These are phyloP conservation scores for Bombyx mandarina DNA, from an alignment of 1,140 invertebrate genomes.

Conservation along the genomic window DNA sequence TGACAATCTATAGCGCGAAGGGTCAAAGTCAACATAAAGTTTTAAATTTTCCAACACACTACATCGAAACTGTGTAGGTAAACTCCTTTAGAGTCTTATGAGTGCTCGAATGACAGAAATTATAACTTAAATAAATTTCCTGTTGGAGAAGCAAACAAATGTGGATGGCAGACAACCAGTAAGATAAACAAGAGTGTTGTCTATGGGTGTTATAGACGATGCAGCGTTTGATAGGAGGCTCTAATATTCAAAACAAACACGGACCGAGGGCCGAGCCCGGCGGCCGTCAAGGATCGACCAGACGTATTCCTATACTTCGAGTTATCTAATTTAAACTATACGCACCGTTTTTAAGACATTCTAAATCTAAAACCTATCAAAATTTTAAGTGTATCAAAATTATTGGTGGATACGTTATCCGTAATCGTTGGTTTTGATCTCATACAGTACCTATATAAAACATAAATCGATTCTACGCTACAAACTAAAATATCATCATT, in stretches of 20 bases:
- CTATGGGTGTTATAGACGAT: slow-evolving; percentile 38
- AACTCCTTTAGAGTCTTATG: slow-evolving; percentile 40
- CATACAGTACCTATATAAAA: no score
- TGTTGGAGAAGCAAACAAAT: slow-evolving; percentile 57
- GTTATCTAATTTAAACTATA: no score
- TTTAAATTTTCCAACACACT: slow-evolving; percentile 26
- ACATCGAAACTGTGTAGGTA: slow-evolving; percentile 22
- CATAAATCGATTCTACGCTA: background rate
- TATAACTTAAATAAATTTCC: slow-evolving; percentile 69
- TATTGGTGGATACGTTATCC: no score
- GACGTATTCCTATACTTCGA: no score
- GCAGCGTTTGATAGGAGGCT: slow-evolving; percentile 57
- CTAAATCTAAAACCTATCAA: no score
- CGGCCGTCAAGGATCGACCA: no score
- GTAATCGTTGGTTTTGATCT: no score
- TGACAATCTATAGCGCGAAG: background rate
- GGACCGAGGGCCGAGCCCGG: no score
- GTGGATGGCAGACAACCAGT: slow-evolving; percentile 33
- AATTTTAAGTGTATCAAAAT: no score
- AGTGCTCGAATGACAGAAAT: slow-evolving; percentile 60
- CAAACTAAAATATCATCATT: background rate
- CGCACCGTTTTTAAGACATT: no score
- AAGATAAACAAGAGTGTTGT: slow-evolving; percentile 49
- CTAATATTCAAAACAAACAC: slow-evolving; percentile 46
- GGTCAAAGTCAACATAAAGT: slow-evolving; percentile 43